phyloP scores from a whole-genome alignment of 2,888 invertebrate genomes.

The Prosopocoilus inquinatus region DNA sequence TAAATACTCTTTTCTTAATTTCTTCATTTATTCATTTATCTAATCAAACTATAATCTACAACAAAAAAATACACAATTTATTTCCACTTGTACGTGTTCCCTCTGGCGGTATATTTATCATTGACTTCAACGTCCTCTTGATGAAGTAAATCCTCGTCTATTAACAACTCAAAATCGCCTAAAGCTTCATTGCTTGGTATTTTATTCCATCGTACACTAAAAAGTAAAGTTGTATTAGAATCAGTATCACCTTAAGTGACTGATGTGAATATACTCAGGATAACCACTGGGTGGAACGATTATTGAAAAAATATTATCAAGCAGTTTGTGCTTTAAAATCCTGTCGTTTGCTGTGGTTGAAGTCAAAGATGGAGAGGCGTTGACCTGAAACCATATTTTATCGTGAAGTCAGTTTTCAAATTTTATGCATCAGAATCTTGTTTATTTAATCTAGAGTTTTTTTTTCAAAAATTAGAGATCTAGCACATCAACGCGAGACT shows the following conservation, averaged over 20 bases:
- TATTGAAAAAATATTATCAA: constrained; percentile 89
- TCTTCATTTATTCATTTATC: too few relatives aligned
- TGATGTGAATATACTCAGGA: constrained; percentile 64
- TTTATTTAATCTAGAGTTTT: constrained; percentile 2
- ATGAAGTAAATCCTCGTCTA: constrained; percentile 77
- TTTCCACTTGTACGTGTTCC: constrained; percentile 39
- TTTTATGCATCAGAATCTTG: not conserved
- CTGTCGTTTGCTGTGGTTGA: constrained; percentile 93
- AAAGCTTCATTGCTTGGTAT: constrained; percentile 70
- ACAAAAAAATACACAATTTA: constrained; percentile 19
- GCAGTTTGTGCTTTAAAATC: constrained; percentile 89
- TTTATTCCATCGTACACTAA: constrained; percentile 81
- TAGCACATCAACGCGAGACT: too few relatives aligned
- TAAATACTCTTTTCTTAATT: too few relatives aligned
- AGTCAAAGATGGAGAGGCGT: constrained; percentile 91
- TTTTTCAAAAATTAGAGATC: too few relatives aligned
- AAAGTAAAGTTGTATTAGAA: constrained; percentile 9
- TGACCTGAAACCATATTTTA: constrained; percentile 60
- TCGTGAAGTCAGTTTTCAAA: too few relatives aligned
- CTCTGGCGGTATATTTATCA: constrained; percentile 23
- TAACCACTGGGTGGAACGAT: constrained; percentile 85
- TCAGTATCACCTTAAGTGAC: constrained; percentile 33
- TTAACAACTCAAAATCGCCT: constrained; percentile 78
- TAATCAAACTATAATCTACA: not conserved
- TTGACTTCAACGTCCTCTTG: constrained; percentile 49